These are phyloP conservation scores for Eupithecia dodoneata DNA, from an alignment of 2,888 invertebrate genomes.

Conservation along the genomic window DNA sequence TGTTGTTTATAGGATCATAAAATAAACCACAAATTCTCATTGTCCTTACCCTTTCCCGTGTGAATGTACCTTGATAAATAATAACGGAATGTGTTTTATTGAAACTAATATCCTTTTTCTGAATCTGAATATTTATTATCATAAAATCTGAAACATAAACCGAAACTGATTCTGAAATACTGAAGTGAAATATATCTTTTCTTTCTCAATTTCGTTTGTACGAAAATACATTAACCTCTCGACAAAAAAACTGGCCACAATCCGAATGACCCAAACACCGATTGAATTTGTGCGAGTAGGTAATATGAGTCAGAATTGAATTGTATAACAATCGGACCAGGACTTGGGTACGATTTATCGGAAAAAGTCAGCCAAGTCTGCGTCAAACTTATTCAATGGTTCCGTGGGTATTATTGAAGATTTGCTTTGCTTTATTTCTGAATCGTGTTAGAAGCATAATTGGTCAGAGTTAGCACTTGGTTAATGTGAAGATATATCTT, in stretches of 20 bases:
- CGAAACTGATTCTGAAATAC: background rate
- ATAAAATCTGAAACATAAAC: background rate
- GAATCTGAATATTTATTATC: conserved; percentile 12
- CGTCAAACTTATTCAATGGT: conserved; percentile 1
- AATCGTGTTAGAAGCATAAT: background rate
- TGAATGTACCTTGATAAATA: conserved; percentile 35
- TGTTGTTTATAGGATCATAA: conserved; percentile 60
- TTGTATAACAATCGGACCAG: conserved; percentile 61
- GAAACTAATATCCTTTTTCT: conserved; percentile 33
- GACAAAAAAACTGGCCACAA: conserved; percentile 35
- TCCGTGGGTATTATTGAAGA: background rate
- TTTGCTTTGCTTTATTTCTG: background rate
- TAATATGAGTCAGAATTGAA: conserved; percentile 52
- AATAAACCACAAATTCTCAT: conserved; percentile 44
- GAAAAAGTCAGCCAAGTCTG: conserved; percentile 29
- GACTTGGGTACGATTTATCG: conserved; percentile 59
- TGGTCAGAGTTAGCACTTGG: background rate
- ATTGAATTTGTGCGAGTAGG: conserved; percentile 33
- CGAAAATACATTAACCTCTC: conserved; percentile 13
- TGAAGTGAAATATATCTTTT: background rate
- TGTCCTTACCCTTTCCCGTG: conserved; percentile 34
- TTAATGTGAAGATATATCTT: background rate
- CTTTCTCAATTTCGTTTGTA: conserved; percentile 9
- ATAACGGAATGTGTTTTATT: conserved; percentile 32
- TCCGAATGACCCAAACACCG: conserved; percentile 38